These are phyloP conservation scores for Synanthedon myopaeformis DNA, from an alignment of 2,888 invertebrate species.

Conservation along the genomic window DNA sequence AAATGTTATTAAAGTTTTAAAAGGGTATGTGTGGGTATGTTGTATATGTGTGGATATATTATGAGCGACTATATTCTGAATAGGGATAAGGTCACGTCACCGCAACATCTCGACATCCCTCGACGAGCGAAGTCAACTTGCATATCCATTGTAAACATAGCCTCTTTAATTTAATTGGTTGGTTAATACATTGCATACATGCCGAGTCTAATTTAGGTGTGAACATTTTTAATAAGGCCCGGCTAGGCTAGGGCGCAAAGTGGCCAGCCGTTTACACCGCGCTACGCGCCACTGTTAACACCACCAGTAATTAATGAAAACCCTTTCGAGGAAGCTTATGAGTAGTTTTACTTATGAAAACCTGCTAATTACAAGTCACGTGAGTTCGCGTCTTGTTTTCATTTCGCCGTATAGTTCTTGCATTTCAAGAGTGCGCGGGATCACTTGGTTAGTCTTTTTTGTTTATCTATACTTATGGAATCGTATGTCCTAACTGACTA, in stretches of 20 bases:
- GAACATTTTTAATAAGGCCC: slow-evolving; percentile 68
- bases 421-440: slow-evolving; percentile 11
- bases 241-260: slow-evolving; percentile 61
- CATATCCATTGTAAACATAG: slow-evolving; percentile 37
- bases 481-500: too few species aligned
- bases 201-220: slow-evolving; percentile 65
- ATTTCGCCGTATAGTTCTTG: not conserved
- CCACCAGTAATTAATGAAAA: slow-evolving; percentile 64
- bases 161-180: slow-evolving; percentile 65
- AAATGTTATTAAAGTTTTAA: slow-evolving; percentile 33
- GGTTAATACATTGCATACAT: slow-evolving; percentile 55
- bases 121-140: slow-evolving; percentile 27
- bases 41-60: not conserved
- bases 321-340: slow-evolving; percentile 66
- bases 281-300: slow-evolving; percentile 51
- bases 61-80: slow-evolving; percentile 4
- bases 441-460: slow-evolving; percentile 21
- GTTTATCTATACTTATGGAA: too few species aligned
- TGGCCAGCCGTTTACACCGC: slow-evolving; percentile 62
- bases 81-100: not conserved
- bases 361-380: slow-evolving; percentile 55
- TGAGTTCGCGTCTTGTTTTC: not conserved
- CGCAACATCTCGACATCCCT: slow-evolving; percentile 13
- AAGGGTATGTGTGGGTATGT: slow-evolving; percentile 1
- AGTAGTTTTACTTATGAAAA: slow-evolving; percentile 65